phyloP scores from a whole-genome alignment of 2,113 vertebrate species.

The Cricetomys ansorgei region DNA sequence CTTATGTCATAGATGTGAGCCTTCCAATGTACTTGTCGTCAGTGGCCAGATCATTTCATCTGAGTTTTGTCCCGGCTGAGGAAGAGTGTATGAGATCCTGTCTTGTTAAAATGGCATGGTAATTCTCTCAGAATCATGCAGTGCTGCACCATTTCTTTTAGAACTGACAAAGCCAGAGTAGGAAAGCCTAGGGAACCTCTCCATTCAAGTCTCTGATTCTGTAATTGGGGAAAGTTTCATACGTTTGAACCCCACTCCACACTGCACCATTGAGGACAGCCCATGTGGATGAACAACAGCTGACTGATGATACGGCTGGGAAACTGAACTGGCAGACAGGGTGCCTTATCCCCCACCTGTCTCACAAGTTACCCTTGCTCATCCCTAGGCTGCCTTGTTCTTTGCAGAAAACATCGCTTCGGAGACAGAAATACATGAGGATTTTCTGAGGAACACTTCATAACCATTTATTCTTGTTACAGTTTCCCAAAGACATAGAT shows the following conservation, averaged over 20 bases:
- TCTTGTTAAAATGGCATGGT: not conserved
- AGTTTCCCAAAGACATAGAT: not conserved
- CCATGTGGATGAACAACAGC: not conserved
- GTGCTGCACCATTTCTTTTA: not conserved
- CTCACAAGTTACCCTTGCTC: not conserved
- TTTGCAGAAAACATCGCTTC: not conserved
- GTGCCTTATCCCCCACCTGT: not conserved
- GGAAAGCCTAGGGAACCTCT: not conserved
- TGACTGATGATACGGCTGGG: fast-evolving
- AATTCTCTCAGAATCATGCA: not conserved
- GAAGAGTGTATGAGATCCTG: too few species aligned
- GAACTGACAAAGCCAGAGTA: fast-evolving
- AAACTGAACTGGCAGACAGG: too few species aligned
- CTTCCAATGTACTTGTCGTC: not conserved
- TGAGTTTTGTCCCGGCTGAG: not conserved
- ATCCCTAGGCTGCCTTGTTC: fast-evolving
- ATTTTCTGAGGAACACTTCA: not conserved
- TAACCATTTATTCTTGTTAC: not conserved
- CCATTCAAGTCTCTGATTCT: not conserved
- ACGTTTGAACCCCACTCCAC: not conserved
- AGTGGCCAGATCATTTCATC: not conserved
- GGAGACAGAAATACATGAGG: not conserved
- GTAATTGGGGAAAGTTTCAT: not conserved
- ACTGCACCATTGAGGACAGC: not conserved
- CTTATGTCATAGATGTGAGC: not conserved